Percentiles rank a stretch among this genome's conserved stretches.
These are phyloP conservation scores for Tinamus major DNA, from an alignment of 2,797 vertebrate species.

Conservation along the genomic window DNA sequence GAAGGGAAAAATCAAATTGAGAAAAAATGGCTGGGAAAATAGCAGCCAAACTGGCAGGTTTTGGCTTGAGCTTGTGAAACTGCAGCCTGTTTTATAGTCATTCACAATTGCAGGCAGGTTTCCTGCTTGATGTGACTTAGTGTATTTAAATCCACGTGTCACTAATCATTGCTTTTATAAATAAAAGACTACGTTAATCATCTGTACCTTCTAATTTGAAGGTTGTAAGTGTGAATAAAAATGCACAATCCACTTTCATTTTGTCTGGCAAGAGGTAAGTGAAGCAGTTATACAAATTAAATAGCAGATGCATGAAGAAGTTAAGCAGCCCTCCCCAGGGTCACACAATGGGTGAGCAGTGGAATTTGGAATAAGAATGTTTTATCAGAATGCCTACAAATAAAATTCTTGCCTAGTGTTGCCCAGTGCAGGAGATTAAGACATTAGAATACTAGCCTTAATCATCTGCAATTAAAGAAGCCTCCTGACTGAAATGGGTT, in stretches of 20 bases:
- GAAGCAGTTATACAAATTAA: neutral
- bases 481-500: neutral
- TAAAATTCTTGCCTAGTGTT: neutral
- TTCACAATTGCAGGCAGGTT: neutral
- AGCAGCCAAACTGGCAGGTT: neutral
- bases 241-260: neutral
- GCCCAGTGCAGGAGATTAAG: too few species aligned
- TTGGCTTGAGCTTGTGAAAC: neutral
- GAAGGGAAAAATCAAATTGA: neutral
- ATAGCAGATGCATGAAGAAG: neutral
- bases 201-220: neutral
- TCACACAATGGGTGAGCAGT: neutral
- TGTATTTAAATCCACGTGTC: neutral
- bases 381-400: neutral
- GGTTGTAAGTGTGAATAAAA: neutral
- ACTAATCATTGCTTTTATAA: neutral
- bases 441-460: neutral
- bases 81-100: neutral
- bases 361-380: neutral
- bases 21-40: neutral
- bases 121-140: neutral
- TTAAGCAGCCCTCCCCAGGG: neutral
- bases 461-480: neutral
- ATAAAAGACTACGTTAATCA: neutral
- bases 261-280: neutral